These are phyloP conservation scores for Melikaiella ostensackeni DNA, from an alignment of 2,888 invertebrate species.

Conservation along the genomic window DNA sequence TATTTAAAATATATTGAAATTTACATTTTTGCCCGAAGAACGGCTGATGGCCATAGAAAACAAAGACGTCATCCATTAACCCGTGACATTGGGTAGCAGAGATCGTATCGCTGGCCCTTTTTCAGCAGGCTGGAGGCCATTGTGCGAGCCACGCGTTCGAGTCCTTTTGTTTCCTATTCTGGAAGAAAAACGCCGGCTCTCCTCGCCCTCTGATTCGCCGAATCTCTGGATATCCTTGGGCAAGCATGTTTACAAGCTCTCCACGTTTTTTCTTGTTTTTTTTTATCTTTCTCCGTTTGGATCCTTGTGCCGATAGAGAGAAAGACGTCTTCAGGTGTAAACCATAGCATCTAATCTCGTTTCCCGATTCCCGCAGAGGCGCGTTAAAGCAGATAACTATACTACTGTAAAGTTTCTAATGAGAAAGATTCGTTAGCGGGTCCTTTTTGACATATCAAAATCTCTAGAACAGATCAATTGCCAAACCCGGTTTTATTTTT, in stretches of 20 bases:
- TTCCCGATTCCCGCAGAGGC: neutral
- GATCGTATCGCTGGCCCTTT: constrained; percentile 36
- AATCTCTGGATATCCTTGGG: constrained; percentile 37
- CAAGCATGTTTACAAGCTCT: constrained; percentile 34
- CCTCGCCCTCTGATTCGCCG: constrained; percentile 28
- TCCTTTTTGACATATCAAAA: too few relatives aligned
- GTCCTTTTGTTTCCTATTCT: constrained; percentile 31
- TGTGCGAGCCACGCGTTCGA: constrained; percentile 37
- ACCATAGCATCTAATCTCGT: constrained; percentile 13
- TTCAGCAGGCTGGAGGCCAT: constrained; percentile 35
- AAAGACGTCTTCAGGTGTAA: constrained; percentile 20
- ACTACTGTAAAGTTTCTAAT: too few relatives aligned
- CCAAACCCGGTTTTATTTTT: too few relatives aligned
- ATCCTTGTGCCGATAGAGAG: neutral
- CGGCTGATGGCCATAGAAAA: constrained; percentile 26
- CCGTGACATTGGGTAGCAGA: constrained; percentile 38
- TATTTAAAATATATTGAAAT: constrained; percentile 33
- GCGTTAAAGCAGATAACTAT: constrained; percentile 25
- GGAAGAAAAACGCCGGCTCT: constrained; percentile 32
- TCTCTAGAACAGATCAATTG: too few relatives aligned
- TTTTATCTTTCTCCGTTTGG: neutral
- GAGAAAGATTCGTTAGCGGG: too few relatives aligned
- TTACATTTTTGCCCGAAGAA: constrained; percentile 24
- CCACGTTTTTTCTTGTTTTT: neutral
- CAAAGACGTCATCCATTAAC: constrained; percentile 38